These are phyloP conservation scores for Sebastes matsubarae DNA, from an alignment of 2,797 vertebrate genomes.

Conservation along the genomic window DNA sequence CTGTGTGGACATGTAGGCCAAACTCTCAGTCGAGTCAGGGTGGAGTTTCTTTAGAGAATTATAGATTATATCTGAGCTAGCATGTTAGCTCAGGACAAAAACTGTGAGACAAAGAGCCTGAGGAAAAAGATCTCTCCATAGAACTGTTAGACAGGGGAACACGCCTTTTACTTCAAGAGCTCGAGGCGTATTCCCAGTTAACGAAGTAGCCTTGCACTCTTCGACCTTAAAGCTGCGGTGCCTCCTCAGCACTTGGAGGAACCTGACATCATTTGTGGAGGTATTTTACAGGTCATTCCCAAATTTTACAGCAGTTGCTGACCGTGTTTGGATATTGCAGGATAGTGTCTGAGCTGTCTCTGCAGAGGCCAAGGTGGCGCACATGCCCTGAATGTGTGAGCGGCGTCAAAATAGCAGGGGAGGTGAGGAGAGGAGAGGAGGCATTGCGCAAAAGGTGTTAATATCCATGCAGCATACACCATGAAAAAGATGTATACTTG, in stretches of 20 bases:
- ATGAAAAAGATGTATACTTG: background rate
- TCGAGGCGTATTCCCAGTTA: slow-evolving; percentile 23
- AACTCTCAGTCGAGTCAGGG: background rate
- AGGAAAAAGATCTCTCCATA: too few relatives aligned
- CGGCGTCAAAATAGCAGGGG: background rate
- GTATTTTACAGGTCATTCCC: slow-evolving; percentile 53
- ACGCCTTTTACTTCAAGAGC: background rate
- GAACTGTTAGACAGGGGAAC: too few relatives aligned
- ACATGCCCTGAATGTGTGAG: slow-evolving; percentile 39
- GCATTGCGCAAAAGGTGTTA: background rate
- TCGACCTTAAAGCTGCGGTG: background rate
- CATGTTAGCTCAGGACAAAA: background rate
- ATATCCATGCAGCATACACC: background rate
- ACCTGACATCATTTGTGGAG: slow-evolving; percentile 55
- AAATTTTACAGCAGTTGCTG: slow-evolving; percentile 48
- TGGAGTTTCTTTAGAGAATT: background rate
- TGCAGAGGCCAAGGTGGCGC: slow-evolving; percentile 24
- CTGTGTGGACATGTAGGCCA: slow-evolving; percentile 1
- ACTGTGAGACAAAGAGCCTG: background rate
- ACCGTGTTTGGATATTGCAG: slow-evolving; percentile 43
- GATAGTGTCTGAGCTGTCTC: slow-evolving; percentile 14
- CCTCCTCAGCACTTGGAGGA: slow-evolving; percentile 40
- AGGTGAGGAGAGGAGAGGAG: background rate
- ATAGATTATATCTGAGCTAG: background rate
- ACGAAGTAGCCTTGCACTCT: slow-evolving; percentile 25